Evolutionary conservation across 2,888 invertebrate species (phyloP).

Genomic region (Ecdyonurus torrentis): DNA sequence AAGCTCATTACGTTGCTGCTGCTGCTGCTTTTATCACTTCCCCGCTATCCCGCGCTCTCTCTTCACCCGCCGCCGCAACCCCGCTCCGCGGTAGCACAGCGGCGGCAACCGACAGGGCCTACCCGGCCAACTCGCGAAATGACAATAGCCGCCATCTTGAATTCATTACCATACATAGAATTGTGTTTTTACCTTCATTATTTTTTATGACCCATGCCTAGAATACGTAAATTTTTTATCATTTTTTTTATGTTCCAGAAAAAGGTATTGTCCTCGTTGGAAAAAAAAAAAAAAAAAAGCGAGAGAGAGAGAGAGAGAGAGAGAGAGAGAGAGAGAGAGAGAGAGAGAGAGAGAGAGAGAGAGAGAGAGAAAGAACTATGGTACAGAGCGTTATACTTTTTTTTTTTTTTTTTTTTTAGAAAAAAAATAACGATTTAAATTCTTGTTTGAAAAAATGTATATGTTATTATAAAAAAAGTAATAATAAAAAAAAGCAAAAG

Average conservation of each 20-base stretch:
- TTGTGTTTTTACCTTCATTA: not conserved
- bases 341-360: no score
- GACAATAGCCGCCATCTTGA: conserved; percentile 3
- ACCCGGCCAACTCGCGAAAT: conserved; percentile 3
- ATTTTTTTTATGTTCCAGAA: not conserved
- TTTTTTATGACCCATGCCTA: not conserved
- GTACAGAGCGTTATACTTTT: not conserved
- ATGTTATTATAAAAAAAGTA: not conserved
- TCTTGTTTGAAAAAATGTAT: not conserved
- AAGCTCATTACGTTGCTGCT: conserved; percentile 1
- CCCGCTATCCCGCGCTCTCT: not conserved
- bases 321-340: no score
- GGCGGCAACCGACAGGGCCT: not conserved
- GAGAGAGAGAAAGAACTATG: no score
- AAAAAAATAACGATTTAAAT: not conserved
- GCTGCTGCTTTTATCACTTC: conserved; percentile 2
- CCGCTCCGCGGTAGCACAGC: not conserved
- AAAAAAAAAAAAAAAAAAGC: not conserved
- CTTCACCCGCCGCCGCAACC: not conserved
- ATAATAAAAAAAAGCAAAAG: not conserved
- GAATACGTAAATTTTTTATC: not conserved
- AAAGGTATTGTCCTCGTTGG: not conserved
- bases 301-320: no score
- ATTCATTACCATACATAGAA: not conserved
- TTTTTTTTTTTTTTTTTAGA: not conserved